Percentiles rank a stretch among this genome's conserved stretches.
phyloP scores from a whole-genome alignment of 2,113 vertebrate genomes.

The Triplophysa tibetana region DNA sequence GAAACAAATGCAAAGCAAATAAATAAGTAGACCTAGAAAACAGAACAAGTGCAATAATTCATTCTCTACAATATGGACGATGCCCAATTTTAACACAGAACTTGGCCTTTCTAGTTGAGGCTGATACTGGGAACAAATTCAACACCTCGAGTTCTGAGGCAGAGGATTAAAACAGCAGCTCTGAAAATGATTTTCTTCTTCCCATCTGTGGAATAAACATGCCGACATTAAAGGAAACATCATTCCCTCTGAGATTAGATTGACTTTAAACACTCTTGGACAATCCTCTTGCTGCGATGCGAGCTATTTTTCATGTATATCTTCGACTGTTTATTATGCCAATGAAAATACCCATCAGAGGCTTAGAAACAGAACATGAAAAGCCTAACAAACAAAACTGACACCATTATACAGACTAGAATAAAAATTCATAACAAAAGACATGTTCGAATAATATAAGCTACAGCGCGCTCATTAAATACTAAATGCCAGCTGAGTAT shows the following conservation, averaged over 20 bases:
- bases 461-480: background rate
- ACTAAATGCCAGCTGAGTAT: background rate
- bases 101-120: background rate
- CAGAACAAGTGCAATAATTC: background rate
- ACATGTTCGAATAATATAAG: background rate
- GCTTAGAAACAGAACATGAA: background rate
- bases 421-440: background rate
- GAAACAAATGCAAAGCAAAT: background rate
- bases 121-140: slow-evolving; percentile 8
- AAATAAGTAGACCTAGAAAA: background rate
- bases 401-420: background rate
- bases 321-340: slow-evolving; percentile 51
- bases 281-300: slow-evolving; percentile 17
- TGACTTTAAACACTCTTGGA: slow-evolving; percentile 33
- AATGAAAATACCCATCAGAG: slow-evolving; percentile 44
- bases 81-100: slow-evolving; percentile 2
- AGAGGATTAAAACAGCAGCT: slow-evolving; percentile 26
- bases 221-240: slow-evolving; percentile 16
- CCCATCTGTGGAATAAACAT: slow-evolving; percentile 37
- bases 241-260: slow-evolving; percentile 33
- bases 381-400: background rate
- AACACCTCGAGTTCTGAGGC: slow-evolving; percentile 7
- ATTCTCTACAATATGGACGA: background rate
- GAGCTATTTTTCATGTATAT: slow-evolving; percentile 43
- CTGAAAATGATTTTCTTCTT: slow-evolving; percentile 18